phyloP scores from a whole-genome alignment of 2,888 invertebrate genomes.

The Philopedon plagiatum region DNA sequence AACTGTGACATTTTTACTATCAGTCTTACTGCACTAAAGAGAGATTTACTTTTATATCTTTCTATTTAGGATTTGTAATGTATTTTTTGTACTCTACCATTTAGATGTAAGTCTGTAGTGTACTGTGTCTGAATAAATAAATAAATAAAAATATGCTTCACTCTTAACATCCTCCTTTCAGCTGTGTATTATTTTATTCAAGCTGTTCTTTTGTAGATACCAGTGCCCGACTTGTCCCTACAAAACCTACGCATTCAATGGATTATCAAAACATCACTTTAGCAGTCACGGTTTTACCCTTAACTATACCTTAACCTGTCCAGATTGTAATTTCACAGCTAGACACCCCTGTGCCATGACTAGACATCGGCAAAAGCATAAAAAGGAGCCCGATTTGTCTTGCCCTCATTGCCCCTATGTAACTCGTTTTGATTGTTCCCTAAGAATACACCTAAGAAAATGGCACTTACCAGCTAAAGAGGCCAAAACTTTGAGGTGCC shows the following conservation, averaged over 20 bases:
- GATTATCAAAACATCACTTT: conserved; percentile 7
- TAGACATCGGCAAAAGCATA: conserved; percentile 1
- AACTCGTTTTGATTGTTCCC: neutral
- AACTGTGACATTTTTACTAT: too few species aligned
- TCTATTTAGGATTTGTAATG: too few species aligned
- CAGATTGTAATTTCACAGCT: neutral
- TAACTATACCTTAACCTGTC: neutral
- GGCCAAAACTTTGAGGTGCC: conserved; percentile 3
- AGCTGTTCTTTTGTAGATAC: conserved; percentile 11
- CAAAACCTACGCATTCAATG: neutral
- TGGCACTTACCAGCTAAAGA: conserved; percentile 13
- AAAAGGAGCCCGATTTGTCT: conserved; percentile 3
- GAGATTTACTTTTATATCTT: too few species aligned
- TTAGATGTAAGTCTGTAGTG: too few species aligned
- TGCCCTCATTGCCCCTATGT: conserved; percentile 10
- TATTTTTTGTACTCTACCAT: too few species aligned
- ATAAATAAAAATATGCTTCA: too few species aligned
- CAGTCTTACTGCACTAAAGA: too few species aligned
- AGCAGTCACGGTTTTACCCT: neutral
- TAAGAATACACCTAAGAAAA: neutral
- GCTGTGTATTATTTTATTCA: too few species aligned
- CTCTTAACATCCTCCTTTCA: too few species aligned
- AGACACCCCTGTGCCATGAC: neutral
- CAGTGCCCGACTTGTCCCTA: conserved; percentile 3
- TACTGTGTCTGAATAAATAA: too few species aligned